Base-by-base conservation (phyloP, 2,113 vertebrate genomes). In the Malurus elegans region DNA sequence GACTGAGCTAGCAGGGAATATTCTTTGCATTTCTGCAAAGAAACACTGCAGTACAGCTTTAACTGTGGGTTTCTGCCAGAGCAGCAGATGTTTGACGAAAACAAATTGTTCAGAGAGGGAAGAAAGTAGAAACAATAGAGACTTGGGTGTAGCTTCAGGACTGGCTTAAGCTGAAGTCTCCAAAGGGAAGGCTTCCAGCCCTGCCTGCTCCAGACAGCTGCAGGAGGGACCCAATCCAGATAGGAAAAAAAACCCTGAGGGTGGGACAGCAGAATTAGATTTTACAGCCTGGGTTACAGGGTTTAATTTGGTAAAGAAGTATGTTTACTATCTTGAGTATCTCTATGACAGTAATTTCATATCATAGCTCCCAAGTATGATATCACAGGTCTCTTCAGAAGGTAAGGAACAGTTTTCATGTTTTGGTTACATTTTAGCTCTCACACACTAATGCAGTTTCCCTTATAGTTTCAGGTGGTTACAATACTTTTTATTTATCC, bases 61-160 rank as follows among this genome's bases (percentile, higher is more conserved):
- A 74, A 64, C 76, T 42, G n/a, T 1, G 2, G 38, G 56, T 21
- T 48, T 71, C 73, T 89, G 90, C 95, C 90, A 94, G 84, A 87
- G 80, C 50, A 92, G 65, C 95, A 94, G 93, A 96, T 92, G 92
- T 95, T 96, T 67, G 73, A 74, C 0, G 2, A 89, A 94, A 95
- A 95, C 80, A 96, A 95, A 76, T 60, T 84, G 76, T 87, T 92
- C 80, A 47, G 78, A 89, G 61, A 40, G 29, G 18, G 17, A 70
- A 84, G 51, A 91, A 93, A 94, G 64, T n/a, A 47, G 79, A 91
- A 92, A 93, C 79, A 95, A 79, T 11, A 88, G 36, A 79, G 32
- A 56, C 29, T 51, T 81, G 73, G 61, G 70, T 32, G 48, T 44
- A 92, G 76, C 53, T 91, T 74, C 40, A 64, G 47, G 21, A 48